Conservation (phyloP, 2,888 invertebrate genomes). For the Eulithis prunata region DNA sequence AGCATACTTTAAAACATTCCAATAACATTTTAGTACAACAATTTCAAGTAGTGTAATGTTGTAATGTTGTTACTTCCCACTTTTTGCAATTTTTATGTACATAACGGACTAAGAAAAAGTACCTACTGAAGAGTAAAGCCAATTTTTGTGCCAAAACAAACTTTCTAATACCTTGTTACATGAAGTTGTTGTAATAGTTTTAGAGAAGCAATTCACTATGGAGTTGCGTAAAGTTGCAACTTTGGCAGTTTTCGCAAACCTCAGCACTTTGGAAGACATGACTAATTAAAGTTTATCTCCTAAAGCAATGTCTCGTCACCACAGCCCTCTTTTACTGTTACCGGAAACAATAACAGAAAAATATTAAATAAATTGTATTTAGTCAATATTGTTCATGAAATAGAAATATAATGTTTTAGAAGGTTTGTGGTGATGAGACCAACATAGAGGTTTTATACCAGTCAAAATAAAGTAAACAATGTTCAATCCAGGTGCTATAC, state of each 20-base stretch:
- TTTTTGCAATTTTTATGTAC: too few relatives aligned
- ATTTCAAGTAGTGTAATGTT: too few relatives aligned
- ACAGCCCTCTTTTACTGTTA: conserved; percentile 59
- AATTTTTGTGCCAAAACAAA: background rate
- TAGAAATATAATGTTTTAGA: background rate
- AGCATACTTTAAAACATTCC: too few relatives aligned
- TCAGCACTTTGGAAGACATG: conserved; percentile 67
- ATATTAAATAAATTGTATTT: conserved; percentile 26
- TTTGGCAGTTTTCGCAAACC: conserved; percentile 52
- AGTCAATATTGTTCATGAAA: background rate
- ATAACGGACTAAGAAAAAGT: background rate
- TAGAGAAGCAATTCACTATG: conserved; percentile 60
- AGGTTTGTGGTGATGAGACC: conserved; percentile 60
- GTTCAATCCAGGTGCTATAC: conserved; percentile 25
- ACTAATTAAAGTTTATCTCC: conserved; percentile 54
- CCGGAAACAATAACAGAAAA: conserved; percentile 67
- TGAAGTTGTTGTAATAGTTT: conserved; percentile 73
- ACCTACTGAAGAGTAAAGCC: background rate
- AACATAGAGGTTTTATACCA: conserved; percentile 57
- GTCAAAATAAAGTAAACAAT: background rate
- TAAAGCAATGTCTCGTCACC: conserved; percentile 71
- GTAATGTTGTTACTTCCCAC: too few relatives aligned
- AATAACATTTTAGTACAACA: too few relatives aligned
- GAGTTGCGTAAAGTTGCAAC: conserved; percentile 61
- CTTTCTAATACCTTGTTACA: conserved; percentile 71